Evolutionary conservation across 1,140 invertebrate species (phyloP), one percentile per base, ranked within the genome.

Genomic region (Phenacoccus solenopsis): DNA sequence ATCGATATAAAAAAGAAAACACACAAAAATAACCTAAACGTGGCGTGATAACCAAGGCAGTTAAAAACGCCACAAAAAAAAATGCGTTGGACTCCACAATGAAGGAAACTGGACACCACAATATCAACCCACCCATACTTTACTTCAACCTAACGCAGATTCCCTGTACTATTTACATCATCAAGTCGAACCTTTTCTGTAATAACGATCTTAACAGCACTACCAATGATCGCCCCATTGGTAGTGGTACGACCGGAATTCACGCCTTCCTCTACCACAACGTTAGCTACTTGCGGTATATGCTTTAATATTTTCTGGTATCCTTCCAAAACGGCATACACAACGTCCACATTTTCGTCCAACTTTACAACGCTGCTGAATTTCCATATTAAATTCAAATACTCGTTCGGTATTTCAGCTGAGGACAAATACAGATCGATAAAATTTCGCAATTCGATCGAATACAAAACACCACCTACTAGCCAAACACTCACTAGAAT

Each of bases 271-370:
- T 49, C 38, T 4, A 49, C 38, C 10, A 64, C 25, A 16, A 9
- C 59, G 21, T 10, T 24, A 7, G 25, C 22, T 24, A 64, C 16
- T 25, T 64, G 59, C 4, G 59, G 59, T 64, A 64, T 64, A 10
- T 64, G 12, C 25, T 64, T 64, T 1, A 64, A 10, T 27, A 64
- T 64, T 27, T 64, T 64, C 16, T 64, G 59, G 16, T 25, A 64
- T 25, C 59, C 59, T 25, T 64, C 59, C 16, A 64, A 24, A 10
- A 64, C 59, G 13, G 59, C 59, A 22, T 25, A 64, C 21, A 64
- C 59, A 22, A 64, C 59, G 20, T 64, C 59, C 3, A 64, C 21
- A 22, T 64, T 64, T 64, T 64, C 59, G 59, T 64, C 59, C 3
- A 24, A 10, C 12, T 22, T 9, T 2, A 64, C 59, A 10, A 64